Conservation (phyloP, 2,888 invertebrate species). For the Panorpa germanica region DNA sequence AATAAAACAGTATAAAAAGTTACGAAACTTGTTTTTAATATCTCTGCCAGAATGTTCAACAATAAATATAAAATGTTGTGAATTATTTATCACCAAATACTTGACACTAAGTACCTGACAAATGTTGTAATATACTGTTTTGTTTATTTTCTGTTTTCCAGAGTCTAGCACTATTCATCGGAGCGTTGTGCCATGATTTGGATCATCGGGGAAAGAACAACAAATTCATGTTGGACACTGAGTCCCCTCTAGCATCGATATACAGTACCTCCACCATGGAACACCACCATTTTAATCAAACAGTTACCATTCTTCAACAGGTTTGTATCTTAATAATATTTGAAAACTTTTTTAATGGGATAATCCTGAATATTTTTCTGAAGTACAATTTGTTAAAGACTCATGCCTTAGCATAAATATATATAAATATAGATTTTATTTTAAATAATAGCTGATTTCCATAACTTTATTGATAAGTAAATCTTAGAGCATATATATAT, state of each 20-base stretch:
- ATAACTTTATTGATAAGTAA: too few relatives aligned
- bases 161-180: slow-evolving; percentile 60
- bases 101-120: not conserved
- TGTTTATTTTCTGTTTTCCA: slow-evolving; percentile 21
- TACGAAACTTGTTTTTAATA: too few relatives aligned
- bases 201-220: slow-evolving; percentile 79
- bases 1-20: too few relatives aligned
- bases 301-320: slow-evolving; percentile 67
- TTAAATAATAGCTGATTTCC: too few relatives aligned
- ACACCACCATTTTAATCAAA: slow-evolving; percentile 79
- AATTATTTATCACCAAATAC: not conserved
- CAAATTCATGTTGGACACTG: slow-evolving; percentile 67
- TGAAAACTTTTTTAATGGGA: slow-evolving; percentile 4
- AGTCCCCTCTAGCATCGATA: slow-evolving; percentile 65
- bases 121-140: not conserved
- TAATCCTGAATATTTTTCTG: not conserved
- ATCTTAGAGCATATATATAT: too few relatives aligned
- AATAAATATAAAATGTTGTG: not conserved
- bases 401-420: not conserved
- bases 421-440: not conserved
- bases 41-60: not conserved
- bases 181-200: slow-evolving; percentile 67
- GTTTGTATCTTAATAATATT: slow-evolving; percentile 19
- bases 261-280: slow-evolving; percentile 76
- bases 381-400: not conserved